These are phyloP conservation scores for Homarus americanus DNA, from an alignment of 1,140 invertebrate genomes.

Conservation along the genomic window DNA sequence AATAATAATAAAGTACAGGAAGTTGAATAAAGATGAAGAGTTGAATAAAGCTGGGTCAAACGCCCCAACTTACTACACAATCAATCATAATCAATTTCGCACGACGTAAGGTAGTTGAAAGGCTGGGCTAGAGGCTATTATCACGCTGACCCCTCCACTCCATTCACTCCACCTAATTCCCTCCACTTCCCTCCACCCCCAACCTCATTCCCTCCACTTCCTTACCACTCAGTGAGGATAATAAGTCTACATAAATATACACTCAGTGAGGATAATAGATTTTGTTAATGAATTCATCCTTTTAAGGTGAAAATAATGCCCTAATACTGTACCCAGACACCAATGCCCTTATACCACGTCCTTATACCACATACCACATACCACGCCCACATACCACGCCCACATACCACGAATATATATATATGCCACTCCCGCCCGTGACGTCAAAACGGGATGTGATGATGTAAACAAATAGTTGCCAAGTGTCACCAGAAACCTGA, in stretches of 20 bases:
- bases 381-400: background rate
- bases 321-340: too few relatives aligned
- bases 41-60: background rate
- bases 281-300: too few relatives aligned
- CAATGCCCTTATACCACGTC: too few relatives aligned
- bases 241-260: background rate
- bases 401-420: too few relatives aligned
- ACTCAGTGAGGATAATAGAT: background rate
- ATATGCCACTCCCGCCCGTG: background rate
- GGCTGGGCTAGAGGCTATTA: background rate
- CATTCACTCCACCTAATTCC: background rate
- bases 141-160: background rate
- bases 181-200: background rate
- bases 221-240: background rate
- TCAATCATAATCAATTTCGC: slow-evolving; percentile 45
- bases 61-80: background rate
- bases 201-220: background rate
- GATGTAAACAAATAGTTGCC: slow-evolving; percentile 27
- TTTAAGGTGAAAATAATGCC: too few relatives aligned
- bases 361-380: background rate
- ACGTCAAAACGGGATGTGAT: background rate
- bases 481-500: slow-evolving; percentile 6
- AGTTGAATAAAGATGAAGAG: too few relatives aligned
- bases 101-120: slow-evolving; percentile 1
- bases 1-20: too few relatives aligned